phyloP scores from a whole-genome alignment of 2,113 vertebrate species.

The Labrus mixtus region DNA sequence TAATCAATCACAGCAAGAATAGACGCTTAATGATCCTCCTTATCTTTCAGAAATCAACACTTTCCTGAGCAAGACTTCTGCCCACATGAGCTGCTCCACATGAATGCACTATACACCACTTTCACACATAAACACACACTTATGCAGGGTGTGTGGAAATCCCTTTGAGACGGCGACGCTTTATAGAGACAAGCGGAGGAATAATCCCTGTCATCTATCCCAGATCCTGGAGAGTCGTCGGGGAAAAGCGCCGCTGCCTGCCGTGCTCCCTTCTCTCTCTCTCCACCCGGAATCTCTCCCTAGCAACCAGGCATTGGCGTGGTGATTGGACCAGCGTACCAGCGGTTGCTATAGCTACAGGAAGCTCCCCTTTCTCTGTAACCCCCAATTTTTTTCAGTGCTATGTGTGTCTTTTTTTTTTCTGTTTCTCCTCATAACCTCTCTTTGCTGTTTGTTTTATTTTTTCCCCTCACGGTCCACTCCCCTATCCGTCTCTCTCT shows the following conservation, averaged over 20 bases:
- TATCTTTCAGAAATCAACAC: slow-evolving; percentile 31
- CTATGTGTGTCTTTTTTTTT: slow-evolving; percentile 36
- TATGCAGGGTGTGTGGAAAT: slow-evolving; percentile 34
- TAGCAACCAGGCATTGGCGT: slow-evolving; percentile 82
- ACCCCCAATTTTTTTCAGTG: slow-evolving; percentile 46
- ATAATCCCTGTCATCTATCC: slow-evolving; percentile 68
- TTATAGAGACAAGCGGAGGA: slow-evolving; percentile 40
- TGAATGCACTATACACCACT: background rate
- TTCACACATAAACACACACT: slow-evolving; percentile 10
- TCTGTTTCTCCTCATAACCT: slow-evolving; percentile 54
- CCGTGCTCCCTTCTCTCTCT: slow-evolving; percentile 59
- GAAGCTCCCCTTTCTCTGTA: slow-evolving; percentile 79
- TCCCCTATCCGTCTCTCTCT: background rate
- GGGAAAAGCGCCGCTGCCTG: slow-evolving; percentile 61
- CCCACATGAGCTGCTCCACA: slow-evolving; percentile 11
- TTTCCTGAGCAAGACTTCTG: slow-evolving; percentile 28
- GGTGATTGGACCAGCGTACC: slow-evolving; percentile 84
- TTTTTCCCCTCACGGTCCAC: background rate
- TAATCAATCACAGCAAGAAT: slow-evolving; percentile 2
- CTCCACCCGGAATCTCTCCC: slow-evolving; percentile 81
- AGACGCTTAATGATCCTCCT: slow-evolving; percentile 30
- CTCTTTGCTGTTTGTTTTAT: slow-evolving; percentile 34
- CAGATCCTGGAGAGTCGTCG: slow-evolving; percentile 55
- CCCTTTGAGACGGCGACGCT: slow-evolving; percentile 28
- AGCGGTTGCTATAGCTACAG: slow-evolving; percentile 85